phyloP scores from a whole-genome alignment of 53 echinoderm and acorn worm genomes.

The Paracentrotus lividus region DNA sequence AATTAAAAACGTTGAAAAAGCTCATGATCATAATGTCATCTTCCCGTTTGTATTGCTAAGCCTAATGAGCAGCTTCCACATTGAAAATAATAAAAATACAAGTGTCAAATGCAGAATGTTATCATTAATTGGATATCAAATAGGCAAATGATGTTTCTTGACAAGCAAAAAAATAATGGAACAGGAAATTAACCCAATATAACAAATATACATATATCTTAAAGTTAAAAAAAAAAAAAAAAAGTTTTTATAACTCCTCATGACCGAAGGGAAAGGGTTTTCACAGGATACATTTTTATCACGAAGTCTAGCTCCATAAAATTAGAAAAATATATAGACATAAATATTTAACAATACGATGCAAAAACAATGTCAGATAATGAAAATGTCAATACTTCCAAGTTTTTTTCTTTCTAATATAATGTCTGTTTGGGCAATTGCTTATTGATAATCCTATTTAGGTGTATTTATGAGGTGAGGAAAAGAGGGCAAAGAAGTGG shows the following conservation, averaged over 20 bases:
- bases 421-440: background rate
- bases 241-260: too few species aligned
- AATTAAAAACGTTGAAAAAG: background rate
- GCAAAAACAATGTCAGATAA: background rate
- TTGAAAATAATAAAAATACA: background rate
- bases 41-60: background rate
- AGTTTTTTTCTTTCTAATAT: background rate
- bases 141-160: background rate
- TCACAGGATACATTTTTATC: background rate
- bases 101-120: background rate
- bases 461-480: background rate
- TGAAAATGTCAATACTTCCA: background rate
- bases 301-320: background rate
- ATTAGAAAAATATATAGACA: slow-evolving; percentile 22
- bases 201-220: slow-evolving; percentile 35
- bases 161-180: background rate
- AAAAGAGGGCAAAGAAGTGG: background rate
- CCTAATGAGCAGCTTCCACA: background rate
- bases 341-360: slow-evolving; percentile 11
- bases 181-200: background rate
- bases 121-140: background rate
- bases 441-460: background rate
- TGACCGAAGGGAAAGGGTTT: background rate
- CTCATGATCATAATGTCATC: background rate
- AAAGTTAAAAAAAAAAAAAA: background rate